phyloP scores from a whole-genome alignment of 1,140 invertebrate genomes.

The Pomacea maculata region DNA sequence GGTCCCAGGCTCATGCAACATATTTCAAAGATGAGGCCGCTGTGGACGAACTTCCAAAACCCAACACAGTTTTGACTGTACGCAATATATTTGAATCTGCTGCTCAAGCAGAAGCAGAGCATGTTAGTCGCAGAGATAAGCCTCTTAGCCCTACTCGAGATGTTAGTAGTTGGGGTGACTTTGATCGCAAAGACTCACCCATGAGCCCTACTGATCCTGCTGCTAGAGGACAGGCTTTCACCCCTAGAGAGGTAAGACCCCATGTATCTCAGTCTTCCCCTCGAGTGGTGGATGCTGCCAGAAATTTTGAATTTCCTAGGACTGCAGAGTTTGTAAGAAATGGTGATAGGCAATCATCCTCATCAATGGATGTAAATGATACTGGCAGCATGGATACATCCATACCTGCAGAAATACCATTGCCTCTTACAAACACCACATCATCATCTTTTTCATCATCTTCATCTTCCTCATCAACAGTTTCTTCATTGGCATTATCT shows the following conservation, averaged over 20 bases:
- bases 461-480: not conserved
- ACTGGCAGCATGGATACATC: no score
- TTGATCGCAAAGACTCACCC: not conserved
- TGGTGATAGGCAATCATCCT: no score
- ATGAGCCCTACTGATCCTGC: conserved; percentile 15
- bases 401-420: no score
- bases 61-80: conserved; percentile 53
- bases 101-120: conserved; percentile 1
- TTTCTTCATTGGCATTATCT: not conserved
- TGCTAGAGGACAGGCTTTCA: not conserved
- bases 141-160: conserved; percentile 11
- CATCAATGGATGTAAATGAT: no score
- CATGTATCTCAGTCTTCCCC: no score
- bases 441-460: not conserved
- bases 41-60: conserved; percentile 52
- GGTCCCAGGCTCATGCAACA: conserved; percentile 1
- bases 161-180: not conserved
- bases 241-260: not conserved
- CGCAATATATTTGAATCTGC: conserved; percentile 53
- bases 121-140: not conserved
- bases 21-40: conserved; percentile 23
- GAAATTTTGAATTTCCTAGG: no score
- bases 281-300: no score
- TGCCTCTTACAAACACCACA: no score
- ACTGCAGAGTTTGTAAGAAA: no score